Conservation (phyloP, 2,888 invertebrate species). For the Epicampocera succincta region DNA sequence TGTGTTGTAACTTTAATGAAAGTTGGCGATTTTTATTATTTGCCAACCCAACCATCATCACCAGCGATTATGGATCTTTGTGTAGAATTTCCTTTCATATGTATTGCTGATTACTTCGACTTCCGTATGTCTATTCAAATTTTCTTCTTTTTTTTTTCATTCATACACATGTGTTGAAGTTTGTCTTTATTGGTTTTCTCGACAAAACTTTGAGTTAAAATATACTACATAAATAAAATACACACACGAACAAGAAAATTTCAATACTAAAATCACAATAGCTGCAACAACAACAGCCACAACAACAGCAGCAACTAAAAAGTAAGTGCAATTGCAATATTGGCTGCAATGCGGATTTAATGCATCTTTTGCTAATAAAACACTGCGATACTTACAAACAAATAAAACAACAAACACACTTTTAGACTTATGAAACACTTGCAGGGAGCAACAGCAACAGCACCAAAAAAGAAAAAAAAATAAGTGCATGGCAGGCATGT, state of each 20-base stretch:
- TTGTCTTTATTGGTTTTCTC: slow-evolving; percentile 10
- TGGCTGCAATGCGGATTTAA: slow-evolving; percentile 70
- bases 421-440: slow-evolving; percentile 62
- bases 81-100: background rate
- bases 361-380: slow-evolving; percentile 65
- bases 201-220: slow-evolving; percentile 55
- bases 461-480: slow-evolving; percentile 20
- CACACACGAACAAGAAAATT: slow-evolving; percentile 19
- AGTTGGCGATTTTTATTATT: too few relatives aligned
- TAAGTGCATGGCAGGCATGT: slow-evolving; percentile 8
- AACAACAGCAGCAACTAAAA: slow-evolving; percentile 24
- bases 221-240: slow-evolving; percentile 37
- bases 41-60: too few relatives aligned
- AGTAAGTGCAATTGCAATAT: slow-evolving; percentile 69
- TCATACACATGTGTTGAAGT: background rate
- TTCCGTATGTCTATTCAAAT: slow-evolving; percentile 39
- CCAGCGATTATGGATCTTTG: background rate
- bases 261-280: slow-evolving; percentile 50
- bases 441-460: background rate
- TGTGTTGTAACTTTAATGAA: too few relatives aligned
- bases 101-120: slow-evolving; percentile 25
- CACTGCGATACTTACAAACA: slow-evolving; percentile 22
- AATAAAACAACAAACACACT: slow-evolving; percentile 40
- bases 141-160: too few relatives aligned
- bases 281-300: background rate